Evolutionary conservation across 2,797 vertebrate genomes (phyloP).

Genomic region (Cygnus olor): DNA sequence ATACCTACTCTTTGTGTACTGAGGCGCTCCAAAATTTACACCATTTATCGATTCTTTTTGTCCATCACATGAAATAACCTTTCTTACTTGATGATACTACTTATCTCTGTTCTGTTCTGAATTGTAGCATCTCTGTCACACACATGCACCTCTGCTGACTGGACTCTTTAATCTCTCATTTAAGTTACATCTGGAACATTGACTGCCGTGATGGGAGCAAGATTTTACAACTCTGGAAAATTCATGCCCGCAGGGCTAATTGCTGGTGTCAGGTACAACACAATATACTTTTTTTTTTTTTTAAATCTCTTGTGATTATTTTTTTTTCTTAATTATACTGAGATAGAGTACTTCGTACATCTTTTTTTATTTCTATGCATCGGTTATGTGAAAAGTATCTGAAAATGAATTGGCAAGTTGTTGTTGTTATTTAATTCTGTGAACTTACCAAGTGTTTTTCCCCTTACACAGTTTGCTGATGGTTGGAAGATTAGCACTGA

Average conservation of each 20-base stretch:
- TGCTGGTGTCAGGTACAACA: constrained; percentile 89
- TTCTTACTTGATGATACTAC: background rate
- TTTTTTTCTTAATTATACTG: background rate
- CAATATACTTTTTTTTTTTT: background rate
- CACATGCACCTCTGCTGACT: background rate
- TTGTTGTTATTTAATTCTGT: background rate
- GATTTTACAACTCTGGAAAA: constrained; percentile 94
- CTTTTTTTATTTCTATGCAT: background rate
- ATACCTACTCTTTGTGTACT: background rate
- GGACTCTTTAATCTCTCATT: constrained; percentile 44
- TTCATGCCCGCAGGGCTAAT: constrained; percentile 96
- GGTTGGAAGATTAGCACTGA: constrained; percentile 89
- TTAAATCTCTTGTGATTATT: background rate
- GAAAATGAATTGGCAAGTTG: background rate
- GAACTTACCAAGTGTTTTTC: background rate
- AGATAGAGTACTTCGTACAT: background rate
- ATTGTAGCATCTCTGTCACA: background rate
- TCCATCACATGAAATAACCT: background rate
- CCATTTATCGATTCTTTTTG: background rate
- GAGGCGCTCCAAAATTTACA: background rate
- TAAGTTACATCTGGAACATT: constrained; percentile 90
- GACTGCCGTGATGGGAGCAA: constrained; percentile 91
- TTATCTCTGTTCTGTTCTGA: background rate
- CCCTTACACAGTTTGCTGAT: constrained; percentile 87
- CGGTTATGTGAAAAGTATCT: background rate